Evolutionary conservation across 2,888 invertebrate genomes (phyloP), one percentile per base, ranked within the genome.

Genomic region (Carabus problematicus): DNA sequence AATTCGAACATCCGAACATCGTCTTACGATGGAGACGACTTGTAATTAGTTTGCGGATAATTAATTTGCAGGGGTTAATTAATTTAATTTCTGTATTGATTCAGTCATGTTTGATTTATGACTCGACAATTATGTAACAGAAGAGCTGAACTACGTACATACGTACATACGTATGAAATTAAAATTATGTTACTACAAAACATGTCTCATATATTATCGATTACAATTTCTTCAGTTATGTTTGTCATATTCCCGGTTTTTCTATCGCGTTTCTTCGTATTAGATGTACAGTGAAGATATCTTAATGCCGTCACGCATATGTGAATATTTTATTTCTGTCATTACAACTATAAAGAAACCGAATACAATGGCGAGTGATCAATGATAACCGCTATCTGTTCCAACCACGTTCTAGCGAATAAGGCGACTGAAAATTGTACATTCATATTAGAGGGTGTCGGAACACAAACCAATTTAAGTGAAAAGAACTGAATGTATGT

Each of bases 1-100:
- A 68, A 47, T 45, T 67, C 70, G n/a, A 49, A 61, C 68, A 67
- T 55, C 68, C 70, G 40, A 56, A 62, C 52, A 52, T 56, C 56
- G 40, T 56, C 56, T 56, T 56, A 56, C 11, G 56, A 55, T 55
- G 19, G n/a, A 18, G 56, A 56, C 56, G 18, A n/a, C 39, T 39
- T 12, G 39, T 29, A 56, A 56, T 56, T 29, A 56, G 12, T 56
- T 56, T 56, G 40, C 29, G 56, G 39, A 39, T 56, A n/a, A 56
- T 56, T 56, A 56, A 56, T 56, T 56, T 40, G 39, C 40, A 56
- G 40, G 29, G 12, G 29, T 12, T 56, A 40, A 56, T 56, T 56
- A 56, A 56, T 56, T 40, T 56, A 11, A 52, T 52, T 52, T 52
- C 52, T 52, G 18, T 8, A 11, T 45, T 7, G 45, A 45, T 45